These are phyloP conservation scores for Synergus laeviventris DNA, from an alignment of 2,888 invertebrate genomes.

Conservation along the genomic window DNA sequence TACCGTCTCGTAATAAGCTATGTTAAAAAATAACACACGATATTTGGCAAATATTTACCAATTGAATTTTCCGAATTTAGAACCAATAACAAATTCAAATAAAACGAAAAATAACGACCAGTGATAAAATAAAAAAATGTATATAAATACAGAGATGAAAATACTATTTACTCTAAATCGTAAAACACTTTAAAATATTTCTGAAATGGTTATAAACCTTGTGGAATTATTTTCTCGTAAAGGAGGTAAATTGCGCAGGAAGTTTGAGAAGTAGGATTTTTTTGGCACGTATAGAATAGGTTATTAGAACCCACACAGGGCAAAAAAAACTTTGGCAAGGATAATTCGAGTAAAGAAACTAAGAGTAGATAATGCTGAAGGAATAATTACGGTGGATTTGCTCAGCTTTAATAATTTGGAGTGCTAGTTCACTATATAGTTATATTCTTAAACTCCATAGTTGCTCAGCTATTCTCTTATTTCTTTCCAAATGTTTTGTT, in stretches of 20 bases:
- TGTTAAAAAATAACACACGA: not conserved
- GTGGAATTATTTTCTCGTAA: constrained; percentile 29
- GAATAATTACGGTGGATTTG: constrained; percentile 69
- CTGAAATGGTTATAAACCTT: not conserved
- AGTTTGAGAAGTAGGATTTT: constrained; percentile 16
- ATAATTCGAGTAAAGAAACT: constrained; percentile 53
- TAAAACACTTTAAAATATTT: constrained; percentile 9
- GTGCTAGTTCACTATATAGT: constrained; percentile 48
- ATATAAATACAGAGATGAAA: constrained; percentile 16
- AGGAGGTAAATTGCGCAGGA: not conserved
- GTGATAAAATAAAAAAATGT: not conserved
- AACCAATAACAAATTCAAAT: not conserved
- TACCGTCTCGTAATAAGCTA: not conserved
- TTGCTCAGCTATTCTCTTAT: constrained; percentile 36
- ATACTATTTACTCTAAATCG: not conserved
- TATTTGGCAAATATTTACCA: too few species aligned
- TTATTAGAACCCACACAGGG: not conserved
- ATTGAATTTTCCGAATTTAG: not conserved
- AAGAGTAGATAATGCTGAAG: constrained; percentile 62
- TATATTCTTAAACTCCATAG: not conserved
- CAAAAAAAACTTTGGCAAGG: not conserved
- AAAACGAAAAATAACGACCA: not conserved
- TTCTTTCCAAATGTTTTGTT: constrained; percentile 12
- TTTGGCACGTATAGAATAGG: constrained; percentile 4
- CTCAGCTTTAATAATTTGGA: constrained; percentile 59